phyloP scores from a whole-genome alignment of 2,113 vertebrate species.

The Lichenostomus cassidix region DNA sequence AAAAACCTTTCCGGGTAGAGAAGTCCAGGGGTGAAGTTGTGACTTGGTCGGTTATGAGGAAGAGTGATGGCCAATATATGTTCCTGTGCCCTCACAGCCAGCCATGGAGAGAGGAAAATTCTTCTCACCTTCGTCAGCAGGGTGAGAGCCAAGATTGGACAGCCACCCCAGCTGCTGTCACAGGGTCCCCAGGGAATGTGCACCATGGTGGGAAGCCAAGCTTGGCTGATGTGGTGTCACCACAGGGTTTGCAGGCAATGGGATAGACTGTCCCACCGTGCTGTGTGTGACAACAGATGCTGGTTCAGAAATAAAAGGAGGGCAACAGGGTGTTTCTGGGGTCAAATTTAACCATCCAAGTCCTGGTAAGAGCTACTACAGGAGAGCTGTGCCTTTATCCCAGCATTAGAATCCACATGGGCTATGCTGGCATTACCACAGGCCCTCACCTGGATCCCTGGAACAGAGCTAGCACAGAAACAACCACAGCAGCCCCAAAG shows the following conservation, averaged over 20 bases:
- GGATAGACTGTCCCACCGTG: accelerated
- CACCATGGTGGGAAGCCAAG: accelerated
- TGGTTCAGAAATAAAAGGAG: not conserved
- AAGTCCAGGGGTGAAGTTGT: not conserved
- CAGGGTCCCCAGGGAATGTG: accelerated
- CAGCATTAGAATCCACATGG: not conserved
- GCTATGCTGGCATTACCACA: too few relatives aligned
- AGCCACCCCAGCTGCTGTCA: not conserved
- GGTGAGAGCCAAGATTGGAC: accelerated
- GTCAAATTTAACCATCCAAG: not conserved
- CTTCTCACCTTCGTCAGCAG: not conserved
- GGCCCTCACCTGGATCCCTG: not conserved
- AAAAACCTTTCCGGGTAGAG: not conserved
- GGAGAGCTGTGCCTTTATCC: not conserved
- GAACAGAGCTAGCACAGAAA: not conserved
- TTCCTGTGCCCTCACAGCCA: accelerated
- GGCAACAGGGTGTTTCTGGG: not conserved
- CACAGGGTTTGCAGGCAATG: not conserved
- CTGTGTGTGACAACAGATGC: not conserved
- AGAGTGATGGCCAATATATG: accelerated
- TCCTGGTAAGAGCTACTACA: not conserved
- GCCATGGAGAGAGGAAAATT: not conserved
- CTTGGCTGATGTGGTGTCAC: accelerated
- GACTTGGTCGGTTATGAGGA: not conserved
- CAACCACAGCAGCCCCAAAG: not conserved